These are phyloP conservation scores for Alauda arvensis DNA, from an alignment of 2,797 vertebrate species.

Conservation along the genomic window DNA sequence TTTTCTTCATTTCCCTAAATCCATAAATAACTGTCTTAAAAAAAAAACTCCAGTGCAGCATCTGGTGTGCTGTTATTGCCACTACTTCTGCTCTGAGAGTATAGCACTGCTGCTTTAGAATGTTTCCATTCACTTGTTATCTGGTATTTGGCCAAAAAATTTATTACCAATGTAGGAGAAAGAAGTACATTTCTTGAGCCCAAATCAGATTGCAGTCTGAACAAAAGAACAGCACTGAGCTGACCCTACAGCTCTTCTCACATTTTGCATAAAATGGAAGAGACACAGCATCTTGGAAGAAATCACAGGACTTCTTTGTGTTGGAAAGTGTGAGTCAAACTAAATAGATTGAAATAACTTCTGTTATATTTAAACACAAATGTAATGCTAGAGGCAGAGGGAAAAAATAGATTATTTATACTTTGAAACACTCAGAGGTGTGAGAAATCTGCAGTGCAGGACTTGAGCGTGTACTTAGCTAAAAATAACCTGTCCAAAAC, in stretches of 20 bases:
- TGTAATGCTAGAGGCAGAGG: slow-evolving; percentile 17
- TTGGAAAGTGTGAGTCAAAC: slow-evolving; percentile 47
- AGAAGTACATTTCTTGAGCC: neutral
- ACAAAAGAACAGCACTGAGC: neutral
- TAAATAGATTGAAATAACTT: slow-evolving; percentile 33
- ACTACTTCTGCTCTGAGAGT: slow-evolving; percentile 5
- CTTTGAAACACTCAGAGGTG: slow-evolving; percentile 14
- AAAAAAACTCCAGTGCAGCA: slow-evolving; percentile 1
- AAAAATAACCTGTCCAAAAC: slow-evolving; percentile 49
- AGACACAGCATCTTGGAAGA: slow-evolving; percentile 5
- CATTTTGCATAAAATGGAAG: slow-evolving; percentile 13
- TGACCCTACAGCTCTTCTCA: neutral
- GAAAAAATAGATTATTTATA: slow-evolving; percentile 30
- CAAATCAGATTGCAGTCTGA: neutral
- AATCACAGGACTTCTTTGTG: slow-evolving; percentile 31
- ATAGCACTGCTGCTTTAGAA: slow-evolving; percentile 13
- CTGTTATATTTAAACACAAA: slow-evolving; percentile 46
- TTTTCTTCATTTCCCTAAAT: slow-evolving; percentile 2
- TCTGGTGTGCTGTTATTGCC: slow-evolving; percentile 37
- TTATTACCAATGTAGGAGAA: neutral
- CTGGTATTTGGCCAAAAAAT: slow-evolving; percentile 12
- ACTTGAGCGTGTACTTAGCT: slow-evolving; percentile 9
- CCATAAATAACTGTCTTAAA: slow-evolving; percentile 4
- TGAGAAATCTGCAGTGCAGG: slow-evolving; percentile 40
- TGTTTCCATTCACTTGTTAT: slow-evolving; percentile 21